phyloP scores from a whole-genome alignment of 2,113 vertebrate species.

The Condylura cristata region DNA sequence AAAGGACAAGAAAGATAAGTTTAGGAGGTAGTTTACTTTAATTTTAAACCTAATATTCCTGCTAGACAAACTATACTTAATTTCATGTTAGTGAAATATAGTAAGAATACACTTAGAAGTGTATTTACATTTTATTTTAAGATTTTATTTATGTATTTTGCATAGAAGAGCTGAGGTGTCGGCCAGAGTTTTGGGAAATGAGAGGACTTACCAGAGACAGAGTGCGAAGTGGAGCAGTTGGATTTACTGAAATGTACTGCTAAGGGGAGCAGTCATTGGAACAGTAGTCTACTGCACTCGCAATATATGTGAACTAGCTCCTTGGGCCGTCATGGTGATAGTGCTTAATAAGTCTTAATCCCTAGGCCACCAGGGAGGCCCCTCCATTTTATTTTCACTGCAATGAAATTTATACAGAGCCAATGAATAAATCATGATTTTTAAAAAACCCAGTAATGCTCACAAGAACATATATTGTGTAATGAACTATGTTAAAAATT shows the following conservation, averaged over 20 bases:
- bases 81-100: conserved; percentile 52
- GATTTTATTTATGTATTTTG: no score
- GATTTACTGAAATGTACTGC: no score
- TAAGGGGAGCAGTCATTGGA: no score
- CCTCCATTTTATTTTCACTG: not conserved
- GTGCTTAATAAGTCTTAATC: not conserved
- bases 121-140: conserved; percentile 35
- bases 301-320: no score
- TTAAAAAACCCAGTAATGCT: conserved; percentile 7
- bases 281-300: no score
- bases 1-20: conserved; percentile 98
- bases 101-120: conserved; percentile 45
- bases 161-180: no score
- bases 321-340: no score
- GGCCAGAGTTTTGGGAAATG: no score
- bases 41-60: conserved; percentile 34
- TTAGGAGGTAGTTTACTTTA: conserved; percentile 92
- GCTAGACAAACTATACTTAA: conserved; percentile 33
- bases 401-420: conserved; percentile 26
- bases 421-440: not conserved
- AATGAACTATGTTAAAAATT: conserved; percentile 41
- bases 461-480: not conserved
- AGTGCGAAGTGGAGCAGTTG: no score
- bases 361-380: no score
- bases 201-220: no score